These are phyloP conservation scores for Thyatira batis DNA, from an alignment of 2,888 invertebrate genomes.

Conservation along the genomic window DNA sequence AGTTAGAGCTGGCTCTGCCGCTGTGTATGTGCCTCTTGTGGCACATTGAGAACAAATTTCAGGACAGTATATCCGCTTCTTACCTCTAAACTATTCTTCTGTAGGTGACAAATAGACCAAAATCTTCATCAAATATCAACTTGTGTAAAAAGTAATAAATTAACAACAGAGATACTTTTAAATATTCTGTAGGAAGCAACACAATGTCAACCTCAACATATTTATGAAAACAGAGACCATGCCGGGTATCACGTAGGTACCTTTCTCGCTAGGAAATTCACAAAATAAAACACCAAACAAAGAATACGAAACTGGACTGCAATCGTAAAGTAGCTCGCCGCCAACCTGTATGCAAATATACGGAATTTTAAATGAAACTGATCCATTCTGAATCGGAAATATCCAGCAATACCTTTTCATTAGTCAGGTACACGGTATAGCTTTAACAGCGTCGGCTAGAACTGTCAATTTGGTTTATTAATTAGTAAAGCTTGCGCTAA, in stretches of 20 bases:
- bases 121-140: slow-evolving; percentile 1
- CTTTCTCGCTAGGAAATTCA: slow-evolving; percentile 59
- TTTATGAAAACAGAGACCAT: slow-evolving; percentile 58
- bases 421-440: slow-evolving; percentile 43
- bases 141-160: slow-evolving; percentile 12
- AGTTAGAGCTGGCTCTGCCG: slow-evolving; percentile 58
- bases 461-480: slow-evolving; percentile 66
- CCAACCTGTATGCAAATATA: slow-evolving; percentile 54
- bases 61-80: slow-evolving; percentile 40
- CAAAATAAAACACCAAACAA: slow-evolving; percentile 68
- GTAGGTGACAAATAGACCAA: slow-evolving; percentile 11
- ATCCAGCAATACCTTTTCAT: slow-evolving; percentile 51
- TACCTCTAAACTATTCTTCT: slow-evolving; percentile 33
- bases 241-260: slow-evolving; percentile 63
- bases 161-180: slow-evolving; percentile 20
- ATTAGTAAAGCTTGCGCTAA: slow-evolving; percentile 60
- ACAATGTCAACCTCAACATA: slow-evolving; percentile 68
- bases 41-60: slow-evolving; percentile 52
- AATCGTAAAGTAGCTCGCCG: slow-evolving; percentile 61
- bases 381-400: slow-evolving; percentile 47
- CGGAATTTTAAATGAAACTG: slow-evolving; percentile 61
- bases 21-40: slow-evolving; percentile 60
- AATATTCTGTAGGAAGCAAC: slow-evolving; percentile 56
- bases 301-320: slow-evolving; percentile 61
- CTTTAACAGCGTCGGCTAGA: slow-evolving; percentile 20